Base-by-base conservation (phyloP, 2,113 vertebrate species). In the Polypterus senegalus region DNA sequence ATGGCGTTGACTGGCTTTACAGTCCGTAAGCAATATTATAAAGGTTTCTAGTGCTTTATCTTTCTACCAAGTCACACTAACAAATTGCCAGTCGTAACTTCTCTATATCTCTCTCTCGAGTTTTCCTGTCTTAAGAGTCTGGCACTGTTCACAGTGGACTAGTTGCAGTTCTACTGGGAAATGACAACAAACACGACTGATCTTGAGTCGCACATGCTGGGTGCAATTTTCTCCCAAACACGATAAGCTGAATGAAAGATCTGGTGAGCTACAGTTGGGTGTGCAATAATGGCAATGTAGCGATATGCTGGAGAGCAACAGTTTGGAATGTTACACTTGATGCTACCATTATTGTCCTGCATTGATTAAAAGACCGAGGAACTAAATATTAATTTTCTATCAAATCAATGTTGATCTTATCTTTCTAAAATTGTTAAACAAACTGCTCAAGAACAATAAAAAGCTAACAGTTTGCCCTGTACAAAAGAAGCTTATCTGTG, bases 401-500 rank as follows among this genome's bases (percentile, higher is more conserved):
- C 27, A 27, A 27, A 27, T 67, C 61, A 61, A 45, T 64, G 49
- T 69, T 58, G 51, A 7, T 52, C 51, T 8, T 52, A 52, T 52
- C 3, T 52, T 52, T 52, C 51, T 52, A 52, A 52, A 52, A 4
- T 52, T 52, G 10, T 3, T 79, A 70, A 69, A 71, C 55, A 69
- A 76, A 70, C 73, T 69, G 73, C 69, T 73, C 73, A 77, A 77
- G 72, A 72, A 79, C n/a, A 62, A 10, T 56, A 73, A 83, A 81
- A 45, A 43, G 77, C 75, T 72, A 70, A 76, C 65, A 78, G 79
- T 83, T 83, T 77, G 81, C 74, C 77, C 69, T 83, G 82, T 80
- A 81, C 74, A 77, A 79, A 78, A 81, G 77, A 81, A 80, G 78
- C 79, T 82, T 78, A 84, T 71, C 69, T 67, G 79, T 81, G 77